These are phyloP conservation scores for Uloborus plumipes DNA, from an alignment of 2,888 invertebrate species.

Conservation along the genomic window DNA sequence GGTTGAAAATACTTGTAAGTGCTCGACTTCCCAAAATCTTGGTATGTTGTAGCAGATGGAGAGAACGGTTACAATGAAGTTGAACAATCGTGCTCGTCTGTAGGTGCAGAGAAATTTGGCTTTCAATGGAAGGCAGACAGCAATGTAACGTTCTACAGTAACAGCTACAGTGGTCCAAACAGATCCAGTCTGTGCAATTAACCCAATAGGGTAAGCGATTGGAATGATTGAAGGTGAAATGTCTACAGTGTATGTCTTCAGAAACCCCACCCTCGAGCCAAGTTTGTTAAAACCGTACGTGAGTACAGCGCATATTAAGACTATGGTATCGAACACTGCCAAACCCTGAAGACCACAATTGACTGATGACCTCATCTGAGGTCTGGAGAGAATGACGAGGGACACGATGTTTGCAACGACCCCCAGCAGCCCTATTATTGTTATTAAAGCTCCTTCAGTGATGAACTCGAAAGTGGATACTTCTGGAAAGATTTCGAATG, in stretches of 20 bases:
- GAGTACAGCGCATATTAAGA: slow-evolving; percentile 79
- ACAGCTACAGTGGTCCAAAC: slow-evolving; percentile 84
- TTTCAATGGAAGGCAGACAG: slow-evolving; percentile 81
- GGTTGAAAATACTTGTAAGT: slow-evolving; percentile 15
- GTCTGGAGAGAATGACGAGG: slow-evolving; percentile 53
- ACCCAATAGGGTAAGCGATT: slow-evolving; percentile 84
- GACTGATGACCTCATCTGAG: slow-evolving; percentile 58
- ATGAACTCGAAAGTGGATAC: slow-evolving; percentile 57
- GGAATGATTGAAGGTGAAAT: slow-evolving; percentile 84
- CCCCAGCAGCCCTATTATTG: slow-evolving; percentile 43
- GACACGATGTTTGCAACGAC: slow-evolving; percentile 55
- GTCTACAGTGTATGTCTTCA: slow-evolving; percentile 77
- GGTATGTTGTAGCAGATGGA: slow-evolving; percentile 89
- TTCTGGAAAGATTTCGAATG: slow-evolving; percentile 25
- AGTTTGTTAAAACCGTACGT: slow-evolving; percentile 84
- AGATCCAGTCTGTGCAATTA: slow-evolving; percentile 87
- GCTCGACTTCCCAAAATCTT: slow-evolving; percentile 73
- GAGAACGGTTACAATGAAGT: slow-evolving; percentile 83
- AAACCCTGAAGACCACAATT: slow-evolving; percentile 72
- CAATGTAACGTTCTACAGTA: slow-evolving; percentile 91
- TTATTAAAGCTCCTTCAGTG: slow-evolving; percentile 52
- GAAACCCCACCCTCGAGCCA: slow-evolving; percentile 22
- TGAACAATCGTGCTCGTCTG: slow-evolving; percentile 86
- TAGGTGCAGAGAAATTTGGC: slow-evolving; percentile 93
- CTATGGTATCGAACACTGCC: slow-evolving; percentile 91